Evolutionary conservation across 2,113 vertebrate genomes (phyloP), one percentile per base, ranked within the genome.

Genomic region (Phalacrocorax brasilianus): DNA sequence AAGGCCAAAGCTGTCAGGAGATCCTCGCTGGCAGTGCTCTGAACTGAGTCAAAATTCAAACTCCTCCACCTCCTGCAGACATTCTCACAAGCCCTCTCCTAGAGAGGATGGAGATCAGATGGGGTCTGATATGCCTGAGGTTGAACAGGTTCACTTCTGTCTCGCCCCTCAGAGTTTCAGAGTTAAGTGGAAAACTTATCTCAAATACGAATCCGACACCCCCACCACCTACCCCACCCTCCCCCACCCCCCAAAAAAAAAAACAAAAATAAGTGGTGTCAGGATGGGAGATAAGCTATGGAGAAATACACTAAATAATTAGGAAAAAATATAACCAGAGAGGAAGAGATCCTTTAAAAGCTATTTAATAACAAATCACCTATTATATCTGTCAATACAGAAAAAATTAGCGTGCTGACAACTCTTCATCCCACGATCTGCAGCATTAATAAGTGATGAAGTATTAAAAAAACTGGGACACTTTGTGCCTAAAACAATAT

Each of bases 371-470:
- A 97, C 82, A 96, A 93, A 96, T 93, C 82, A 88, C 91, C 88
- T 95, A 93, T 95, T 97, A 66, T 75, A 95, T 89, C 91, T 97
- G 95, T 97, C 97, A 97, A 97, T 98, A 97, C 50, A 95, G 83
- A 76, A 96, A 95, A 93, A 93, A 68, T 84, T 62, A 94, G 81
- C 74, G 95, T 97, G 95, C 94, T 97, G 95, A 97, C 94, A 97
- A 96, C 53, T 93, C 94, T 94, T 97, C 95, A 93, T 97, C 94
- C 96, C 89, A 85, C 33, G 19, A 84, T 97, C 92, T 90, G 68
- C 22, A 5, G 85, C 97, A 97, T 98, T 97, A 98, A 98, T 98
- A 98, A 98, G 53, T 97, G 72, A 98, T 97, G 96, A 98, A 95
- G 74, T 79, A 91, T 95, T 95, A 86, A 97, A 97, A 97, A 97